Base-by-base conservation (phyloP, 2,888 invertebrate genomes). In the Graphium colonna region DNA sequence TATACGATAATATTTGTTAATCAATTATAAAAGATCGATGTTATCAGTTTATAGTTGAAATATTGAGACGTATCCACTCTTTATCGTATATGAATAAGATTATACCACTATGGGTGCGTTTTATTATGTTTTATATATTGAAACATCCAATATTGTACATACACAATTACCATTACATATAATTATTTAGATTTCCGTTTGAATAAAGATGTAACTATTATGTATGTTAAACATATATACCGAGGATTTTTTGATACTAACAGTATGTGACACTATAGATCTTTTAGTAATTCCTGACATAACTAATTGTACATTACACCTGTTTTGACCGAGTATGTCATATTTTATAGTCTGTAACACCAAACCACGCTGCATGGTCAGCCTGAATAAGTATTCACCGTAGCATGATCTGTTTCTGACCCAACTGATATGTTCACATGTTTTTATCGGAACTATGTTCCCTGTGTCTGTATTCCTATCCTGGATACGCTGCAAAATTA, bases 401-500 rank as follows among this genome's bases (percentile, higher is more conserved):
- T 47, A 52, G 42, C 52, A 47, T 52, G 52, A 48, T 13, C 16
- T 17, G n/a, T 42, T 9, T 46, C n/a, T 13, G 2, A 16, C 17
- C 12, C 38, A 17, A n/a, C 15, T 42, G 21, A 42, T 8, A 1
- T 15, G 26, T 26, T 26, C 7, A 26, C 26, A 26, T 26, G 26
- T 26, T 17, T 45, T 3, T 38, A 10, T 28, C 16, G 7, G 9
- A 15, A 49, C 38, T 31, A 43, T 47, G 52, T 41, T 31, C 42
- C 46, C n/a, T n/a, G n/a, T n/a, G n/a, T n/a, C n/a, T n/a, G n/a
- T n/a, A n/a, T n/a, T n/a, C n/a, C n/a, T n/a, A n/a, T n/a, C n/a
- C n/a, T n/a, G 51, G 48, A 31, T 45, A 48, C 51, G 9, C 16
- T 18, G 17, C 38, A 60, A 64, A 66, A 68, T 71, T 84, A 86